These are phyloP conservation scores for Puma concolor DNA, from an alignment of 2,113 vertebrate species.

Conservation along the genomic window DNA sequence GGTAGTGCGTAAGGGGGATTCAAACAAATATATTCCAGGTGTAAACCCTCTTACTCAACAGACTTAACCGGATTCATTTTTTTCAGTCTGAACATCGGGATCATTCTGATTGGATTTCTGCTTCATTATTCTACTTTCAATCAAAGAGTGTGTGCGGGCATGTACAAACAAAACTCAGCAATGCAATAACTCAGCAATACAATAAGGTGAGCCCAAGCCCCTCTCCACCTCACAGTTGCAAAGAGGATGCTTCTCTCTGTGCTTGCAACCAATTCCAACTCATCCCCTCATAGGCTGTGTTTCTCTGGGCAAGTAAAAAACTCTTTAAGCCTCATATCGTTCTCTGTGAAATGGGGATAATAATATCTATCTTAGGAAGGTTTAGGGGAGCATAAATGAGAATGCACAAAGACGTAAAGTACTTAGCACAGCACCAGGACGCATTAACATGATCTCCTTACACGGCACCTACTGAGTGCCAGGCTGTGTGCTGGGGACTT, in stretches of 20 bases:
- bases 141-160: background rate
- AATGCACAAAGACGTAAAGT: background rate
- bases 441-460: background rate
- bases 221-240: background rate
- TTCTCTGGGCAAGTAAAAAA: background rate
- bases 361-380: background rate
- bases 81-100: background rate
- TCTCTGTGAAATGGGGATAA: background rate
- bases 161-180: background rate
- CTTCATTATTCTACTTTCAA: background rate
- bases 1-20: background rate
- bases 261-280: background rate
- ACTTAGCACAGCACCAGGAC: background rate
- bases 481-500: background rate
- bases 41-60: background rate
- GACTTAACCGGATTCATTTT: background rate
- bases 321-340: background rate
- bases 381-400: background rate
- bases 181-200: background rate
- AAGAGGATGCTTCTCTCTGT: background rate
- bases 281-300: background rate
- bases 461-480: background rate
- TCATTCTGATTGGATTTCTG: background rate
- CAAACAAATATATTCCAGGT: slow-evolving; percentile 15
- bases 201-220: background rate